These are phyloP conservation scores for Pyrocephalus nanus DNA, from an alignment of 2,797 vertebrate species.

Conservation along the genomic window DNA sequence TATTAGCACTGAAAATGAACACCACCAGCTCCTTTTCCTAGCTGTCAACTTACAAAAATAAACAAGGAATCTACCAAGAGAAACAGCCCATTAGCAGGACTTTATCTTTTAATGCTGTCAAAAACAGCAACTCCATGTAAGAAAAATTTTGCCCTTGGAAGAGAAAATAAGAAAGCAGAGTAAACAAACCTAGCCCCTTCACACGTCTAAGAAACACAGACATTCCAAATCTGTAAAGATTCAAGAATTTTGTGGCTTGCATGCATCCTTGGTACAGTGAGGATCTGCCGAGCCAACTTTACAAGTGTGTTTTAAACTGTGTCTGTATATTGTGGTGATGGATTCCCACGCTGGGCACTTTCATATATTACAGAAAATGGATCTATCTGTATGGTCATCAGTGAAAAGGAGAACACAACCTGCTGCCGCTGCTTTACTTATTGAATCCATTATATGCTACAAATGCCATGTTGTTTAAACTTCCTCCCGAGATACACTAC, in stretches of 20 bases:
- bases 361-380: not conserved
- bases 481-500: not conserved
- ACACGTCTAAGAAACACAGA: not conserved
- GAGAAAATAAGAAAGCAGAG: not conserved
- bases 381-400: not conserved
- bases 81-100: not conserved
- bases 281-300: not conserved
- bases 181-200: not conserved
- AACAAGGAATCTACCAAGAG: not conserved
- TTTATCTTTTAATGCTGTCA: not conserved
- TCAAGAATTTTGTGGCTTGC: not conserved
- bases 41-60: not conserved
- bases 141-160: not conserved
- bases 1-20: not conserved
- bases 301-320: not conserved
- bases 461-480: not conserved
- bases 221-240: not conserved
- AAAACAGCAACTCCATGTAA: not conserved
- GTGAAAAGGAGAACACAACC: not conserved
- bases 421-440: not conserved
- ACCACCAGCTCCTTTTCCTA: not conserved
- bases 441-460: not conserved
- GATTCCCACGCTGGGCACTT: not conserved
- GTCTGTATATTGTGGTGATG: not conserved
- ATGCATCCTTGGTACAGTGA: not conserved